Evolutionary conservation across 2,888 invertebrate genomes (phyloP), one percentile per base, ranked within the genome.

Genomic region (Amitus sp.): DNA sequence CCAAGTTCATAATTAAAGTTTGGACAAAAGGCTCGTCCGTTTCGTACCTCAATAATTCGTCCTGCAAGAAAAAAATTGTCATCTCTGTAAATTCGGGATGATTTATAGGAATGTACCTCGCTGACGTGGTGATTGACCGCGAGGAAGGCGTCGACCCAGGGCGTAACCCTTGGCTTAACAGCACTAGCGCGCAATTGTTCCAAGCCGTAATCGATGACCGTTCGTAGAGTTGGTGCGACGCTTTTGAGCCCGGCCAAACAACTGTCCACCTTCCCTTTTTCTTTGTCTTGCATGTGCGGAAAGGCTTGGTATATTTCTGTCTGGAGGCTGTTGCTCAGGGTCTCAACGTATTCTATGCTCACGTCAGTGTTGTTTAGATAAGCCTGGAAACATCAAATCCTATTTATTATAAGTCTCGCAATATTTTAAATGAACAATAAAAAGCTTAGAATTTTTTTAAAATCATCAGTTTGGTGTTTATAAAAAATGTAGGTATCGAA

Each of bases 321-420:
- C 71, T 89, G 87, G 68, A 96, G 87, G 62, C 89, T 91, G 62
- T 86, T 86, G 74, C 93, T 93, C 28, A 99, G 84, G 0, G 94
- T 92, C 78, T 92, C 92, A 42, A 96, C 89, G 83, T 95, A 96
- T 77, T 96, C 96, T 63, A 91, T 91, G 70, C 96, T 94, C 42
- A 91, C 88, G 77, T 97, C 96, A 7, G 95, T 91, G 82, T 97
- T 97, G 82, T 95, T 96, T 68, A 96, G 82, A 73, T 93, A 90
- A 18, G 90, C 89, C 90, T 94, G 80, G 12, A 82, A n/a, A n/a
- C n/a, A n/a, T n/a, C n/a, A n/a, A n/a, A n/a, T n/a, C n/a, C n/a
- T n/a, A n/a, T n/a, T n/a, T n/a, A n/a, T n/a, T n/a, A n/a, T n/a
- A n/a, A n/a, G n/a, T n/a, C n/a, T n/a, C n/a, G n/a, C n/a, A n/a